Conservation (phyloP, 2,888 invertebrate genomes). For the Camponotus fellah region DNA sequence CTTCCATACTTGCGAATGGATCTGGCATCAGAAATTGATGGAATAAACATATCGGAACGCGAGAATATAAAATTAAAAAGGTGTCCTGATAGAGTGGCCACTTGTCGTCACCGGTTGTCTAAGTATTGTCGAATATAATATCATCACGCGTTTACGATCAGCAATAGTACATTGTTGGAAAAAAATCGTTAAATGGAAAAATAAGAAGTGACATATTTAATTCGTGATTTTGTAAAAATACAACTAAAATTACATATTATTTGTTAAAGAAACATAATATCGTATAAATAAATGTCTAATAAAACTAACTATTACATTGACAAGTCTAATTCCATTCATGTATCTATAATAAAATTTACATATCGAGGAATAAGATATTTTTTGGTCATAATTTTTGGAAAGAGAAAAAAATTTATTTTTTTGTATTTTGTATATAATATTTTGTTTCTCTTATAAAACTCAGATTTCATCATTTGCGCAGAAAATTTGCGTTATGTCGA, state of each 20-base stretch:
- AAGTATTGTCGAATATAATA: slow-evolving; percentile 33
- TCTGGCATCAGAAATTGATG: slow-evolving; percentile 42
- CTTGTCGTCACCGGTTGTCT: slow-evolving; percentile 33
- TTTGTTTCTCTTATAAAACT: not conserved
- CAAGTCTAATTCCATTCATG: not conserved
- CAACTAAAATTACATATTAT: not conserved
- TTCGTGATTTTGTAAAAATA: slow-evolving; percentile 23
- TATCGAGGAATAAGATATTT: not conserved
- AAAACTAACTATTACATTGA: not conserved
- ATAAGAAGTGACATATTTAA: slow-evolving; percentile 6
- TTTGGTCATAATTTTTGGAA: not conserved
- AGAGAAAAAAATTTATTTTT: not conserved
- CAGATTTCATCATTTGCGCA: not conserved
- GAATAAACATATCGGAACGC: slow-evolving; percentile 29
- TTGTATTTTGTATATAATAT: slow-evolving; percentile 1
- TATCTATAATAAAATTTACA: not conserved
- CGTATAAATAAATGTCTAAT: not conserved
- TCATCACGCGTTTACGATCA: not conserved
- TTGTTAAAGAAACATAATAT: not conserved
- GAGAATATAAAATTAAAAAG: slow-evolving; percentile 51
- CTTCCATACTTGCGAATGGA: slow-evolving; percentile 16
- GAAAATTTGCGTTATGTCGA: not conserved
- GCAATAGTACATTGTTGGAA: slow-evolving; percentile 14
- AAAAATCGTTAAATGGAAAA: slow-evolving; percentile 12
- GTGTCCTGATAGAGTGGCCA: slow-evolving; percentile 39